Percentiles rank a stretch among this genome's conserved stretches.
phyloP scores from a whole-genome alignment of 2,113 vertebrate genomes.

The Entelurus aequoreus region DNA sequence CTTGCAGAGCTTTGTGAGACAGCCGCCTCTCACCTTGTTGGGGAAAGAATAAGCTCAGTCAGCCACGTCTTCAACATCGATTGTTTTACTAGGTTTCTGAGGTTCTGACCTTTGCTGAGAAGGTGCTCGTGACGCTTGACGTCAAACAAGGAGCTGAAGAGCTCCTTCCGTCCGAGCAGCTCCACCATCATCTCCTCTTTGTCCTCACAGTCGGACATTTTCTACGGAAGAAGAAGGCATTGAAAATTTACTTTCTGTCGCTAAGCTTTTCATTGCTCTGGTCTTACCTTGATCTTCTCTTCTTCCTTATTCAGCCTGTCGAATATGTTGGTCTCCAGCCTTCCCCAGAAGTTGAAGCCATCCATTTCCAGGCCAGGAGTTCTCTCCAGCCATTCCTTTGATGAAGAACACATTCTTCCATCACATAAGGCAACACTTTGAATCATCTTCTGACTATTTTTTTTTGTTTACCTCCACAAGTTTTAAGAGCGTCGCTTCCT shows the following conservation, averaged over 20 bases:
- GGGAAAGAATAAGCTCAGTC: not conserved
- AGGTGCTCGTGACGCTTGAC: conserved; percentile 90
- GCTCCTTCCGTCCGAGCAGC: conserved; percentile 80
- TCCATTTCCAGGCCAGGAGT: conserved; percentile 85
- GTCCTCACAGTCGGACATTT: conserved; percentile 79
- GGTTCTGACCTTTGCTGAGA: conserved; percentile 87
- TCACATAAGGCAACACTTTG: too few relatives aligned
- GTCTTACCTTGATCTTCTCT: conserved; percentile 77
- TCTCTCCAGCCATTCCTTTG: conserved; percentile 93
- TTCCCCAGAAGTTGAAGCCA: conserved; percentile 94
- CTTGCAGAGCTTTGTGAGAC: conserved; percentile 74
- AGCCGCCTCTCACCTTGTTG: conserved; percentile 57
- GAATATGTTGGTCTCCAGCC: conserved; percentile 82
- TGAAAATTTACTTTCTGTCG: not conserved
- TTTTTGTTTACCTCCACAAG: conserved; percentile 81
- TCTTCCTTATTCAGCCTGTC: conserved; percentile 78
- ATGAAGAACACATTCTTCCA: too few relatives aligned
- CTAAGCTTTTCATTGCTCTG: not conserved
- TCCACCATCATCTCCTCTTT: conserved; percentile 83
- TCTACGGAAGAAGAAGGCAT: conserved; percentile 15
- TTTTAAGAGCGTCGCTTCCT: conserved; percentile 82
- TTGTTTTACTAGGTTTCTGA: not conserved
- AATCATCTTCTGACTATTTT: too few relatives aligned
- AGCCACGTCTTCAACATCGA: not conserved
- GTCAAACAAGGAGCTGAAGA: conserved; percentile 86